Conservation (phyloP, 2,797 vertebrate genomes). For the Masticophis lateralis region DNA sequence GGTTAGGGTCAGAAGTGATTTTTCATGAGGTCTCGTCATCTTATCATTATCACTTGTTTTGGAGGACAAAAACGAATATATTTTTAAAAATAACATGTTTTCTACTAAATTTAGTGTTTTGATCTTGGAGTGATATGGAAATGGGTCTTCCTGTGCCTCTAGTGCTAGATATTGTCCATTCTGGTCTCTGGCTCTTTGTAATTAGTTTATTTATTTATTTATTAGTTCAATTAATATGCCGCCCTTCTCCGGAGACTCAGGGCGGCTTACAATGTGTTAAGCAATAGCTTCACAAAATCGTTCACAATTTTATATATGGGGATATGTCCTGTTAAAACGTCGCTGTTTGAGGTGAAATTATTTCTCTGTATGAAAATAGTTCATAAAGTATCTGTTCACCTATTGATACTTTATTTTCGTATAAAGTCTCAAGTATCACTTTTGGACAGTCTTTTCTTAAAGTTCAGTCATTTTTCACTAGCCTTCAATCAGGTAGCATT, state of each 20-base stretch:
- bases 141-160: neutral
- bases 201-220: neutral
- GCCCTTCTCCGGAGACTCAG: no score
- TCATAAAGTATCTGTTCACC: neutral
- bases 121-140: neutral
- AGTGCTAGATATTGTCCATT: neutral
- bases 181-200: no score
- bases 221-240: no score
- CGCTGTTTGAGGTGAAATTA: neutral
- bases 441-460: neutral
- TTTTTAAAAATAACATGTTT: neutral
- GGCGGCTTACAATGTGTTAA: no score
- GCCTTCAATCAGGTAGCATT: neutral
- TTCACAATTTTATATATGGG: neutral
- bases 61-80: neutral
- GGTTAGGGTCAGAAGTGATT: neutral
- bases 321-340: neutral
- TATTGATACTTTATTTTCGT: neutral
- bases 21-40: neutral
- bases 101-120: neutral
- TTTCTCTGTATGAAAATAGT: neutral
- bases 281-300: no score
- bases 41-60: neutral
- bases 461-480: neutral
- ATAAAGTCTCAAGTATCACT: neutral